phyloP scores from a whole-genome alignment of 2,888 invertebrate genomes.

The Lordiphosa fenestrarum region DNA sequence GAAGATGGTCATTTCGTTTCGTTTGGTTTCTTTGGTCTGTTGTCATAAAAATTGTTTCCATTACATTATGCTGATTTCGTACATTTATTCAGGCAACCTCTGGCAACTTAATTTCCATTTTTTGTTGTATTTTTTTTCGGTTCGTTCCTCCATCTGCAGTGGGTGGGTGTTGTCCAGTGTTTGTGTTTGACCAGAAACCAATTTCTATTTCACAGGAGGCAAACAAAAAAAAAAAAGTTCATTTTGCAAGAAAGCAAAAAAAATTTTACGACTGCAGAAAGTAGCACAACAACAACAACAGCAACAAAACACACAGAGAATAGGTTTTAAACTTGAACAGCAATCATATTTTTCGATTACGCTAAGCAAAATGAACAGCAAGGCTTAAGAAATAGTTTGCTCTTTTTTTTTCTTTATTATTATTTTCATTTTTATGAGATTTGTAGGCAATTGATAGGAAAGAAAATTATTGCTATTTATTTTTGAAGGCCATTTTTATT shows the following conservation, averaged over 20 bases:
- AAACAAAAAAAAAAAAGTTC: slow-evolving; percentile 41
- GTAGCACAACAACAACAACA: slow-evolving; percentile 27
- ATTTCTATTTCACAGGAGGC: slow-evolving; percentile 60
- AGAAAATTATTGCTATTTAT: slow-evolving; percentile 23
- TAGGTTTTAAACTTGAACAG: slow-evolving; percentile 38
- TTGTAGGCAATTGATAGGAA: slow-evolving; percentile 40
- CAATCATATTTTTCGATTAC: slow-evolving; percentile 51
- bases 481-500: slow-evolving; percentile 3
- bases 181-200: slow-evolving; percentile 55
- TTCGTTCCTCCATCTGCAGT: slow-evolving; percentile 6
- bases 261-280: slow-evolving; percentile 20
- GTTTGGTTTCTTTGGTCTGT: slow-evolving; percentile 38
- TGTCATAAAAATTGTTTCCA: slow-evolving; percentile 75
- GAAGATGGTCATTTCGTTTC: slow-evolving; percentile 25
- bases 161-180: slow-evolving; percentile 26
- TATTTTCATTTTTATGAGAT: slow-evolving; percentile 6
- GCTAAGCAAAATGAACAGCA: neutral
- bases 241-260: slow-evolving; percentile 49
- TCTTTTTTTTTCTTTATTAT: slow-evolving; percentile 24
- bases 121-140: slow-evolving; percentile 25
- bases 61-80: slow-evolving; percentile 75
- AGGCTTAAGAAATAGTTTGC: slow-evolving; percentile 13
- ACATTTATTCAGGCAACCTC: slow-evolving; percentile 68
- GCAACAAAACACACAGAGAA: slow-evolving; percentile 26
- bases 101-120: slow-evolving; percentile 66